Conservation (phyloP, 2,888 invertebrate species). For the Candidula unifasciata region DNA sequence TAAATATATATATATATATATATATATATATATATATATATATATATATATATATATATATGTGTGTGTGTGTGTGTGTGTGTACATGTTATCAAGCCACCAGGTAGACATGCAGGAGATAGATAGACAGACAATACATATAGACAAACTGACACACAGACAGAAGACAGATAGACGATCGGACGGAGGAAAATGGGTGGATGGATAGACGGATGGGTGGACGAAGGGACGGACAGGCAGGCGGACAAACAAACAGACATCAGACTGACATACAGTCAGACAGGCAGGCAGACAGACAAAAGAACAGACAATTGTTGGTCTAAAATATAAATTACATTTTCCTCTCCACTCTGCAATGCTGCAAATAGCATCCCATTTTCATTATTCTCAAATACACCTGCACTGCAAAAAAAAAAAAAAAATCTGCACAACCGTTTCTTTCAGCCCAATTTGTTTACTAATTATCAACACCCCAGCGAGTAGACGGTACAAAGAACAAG, state of each 20-base stretch:
- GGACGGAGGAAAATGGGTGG: not conserved
- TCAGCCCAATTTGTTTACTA: too few relatives aligned
- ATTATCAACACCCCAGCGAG: too few relatives aligned
- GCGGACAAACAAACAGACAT: not conserved
- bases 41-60: not conserved
- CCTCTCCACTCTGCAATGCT: not conserved
- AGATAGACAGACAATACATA: not conserved
- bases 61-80: not conserved
- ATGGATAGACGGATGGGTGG: not conserved
- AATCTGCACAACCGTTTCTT: too few relatives aligned
- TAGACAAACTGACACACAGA: not conserved
- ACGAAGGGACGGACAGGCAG: not conserved
- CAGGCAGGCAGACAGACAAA: not conserved
- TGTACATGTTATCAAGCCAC: too few relatives aligned
- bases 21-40: not conserved
- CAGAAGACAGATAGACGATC: not conserved
- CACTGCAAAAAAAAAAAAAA: too few relatives aligned
- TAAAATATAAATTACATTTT: not conserved
- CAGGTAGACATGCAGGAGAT: not conserved
- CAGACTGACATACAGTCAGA: not conserved
- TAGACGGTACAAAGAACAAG: too few relatives aligned
- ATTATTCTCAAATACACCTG: too few relatives aligned
- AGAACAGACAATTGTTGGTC: not conserved
- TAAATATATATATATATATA: not conserved
- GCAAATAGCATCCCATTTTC: too few relatives aligned